Conservation (phyloP, 1,140 invertebrate species). For the Colletes latitarsis region DNA sequence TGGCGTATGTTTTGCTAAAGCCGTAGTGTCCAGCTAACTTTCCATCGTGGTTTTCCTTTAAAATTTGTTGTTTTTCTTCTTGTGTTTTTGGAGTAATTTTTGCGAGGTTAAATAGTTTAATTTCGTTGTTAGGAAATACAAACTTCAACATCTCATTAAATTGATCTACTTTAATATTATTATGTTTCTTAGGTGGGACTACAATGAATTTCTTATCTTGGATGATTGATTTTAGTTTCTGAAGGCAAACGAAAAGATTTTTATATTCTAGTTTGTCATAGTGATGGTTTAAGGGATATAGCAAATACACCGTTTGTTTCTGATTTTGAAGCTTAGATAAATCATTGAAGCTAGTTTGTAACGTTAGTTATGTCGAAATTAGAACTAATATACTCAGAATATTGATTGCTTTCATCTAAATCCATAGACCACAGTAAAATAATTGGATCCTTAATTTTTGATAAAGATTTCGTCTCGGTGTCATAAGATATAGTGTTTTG, state of each 20-base stretch:
- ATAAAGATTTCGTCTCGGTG: background rate
- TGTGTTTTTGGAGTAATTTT: background rate
- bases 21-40: no score
- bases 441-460: background rate
- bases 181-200: background rate
- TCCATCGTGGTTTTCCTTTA: background rate
- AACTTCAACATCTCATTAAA: slow-evolving; percentile 10
- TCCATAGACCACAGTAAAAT: slow-evolving; percentile 1
- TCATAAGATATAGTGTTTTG: background rate
- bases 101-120: background rate
- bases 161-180: background rate
- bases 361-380: background rate
- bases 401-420: background rate
- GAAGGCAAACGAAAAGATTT: background rate
- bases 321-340: background rate
- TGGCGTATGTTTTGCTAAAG: no score
- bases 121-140: slow-evolving; percentile 8
- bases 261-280: background rate
- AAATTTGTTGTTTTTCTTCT: background rate
- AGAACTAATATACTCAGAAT: background rate
- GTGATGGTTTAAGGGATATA: background rate
- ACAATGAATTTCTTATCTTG: background rate
- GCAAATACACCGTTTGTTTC: background rate
- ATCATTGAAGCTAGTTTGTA: background rate
- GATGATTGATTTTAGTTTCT: background rate